Evolutionary conservation across 2,113 vertebrate genomes (phyloP), one percentile per base, ranked within the genome.

Genomic region (Paedocypris sp.): DNA sequence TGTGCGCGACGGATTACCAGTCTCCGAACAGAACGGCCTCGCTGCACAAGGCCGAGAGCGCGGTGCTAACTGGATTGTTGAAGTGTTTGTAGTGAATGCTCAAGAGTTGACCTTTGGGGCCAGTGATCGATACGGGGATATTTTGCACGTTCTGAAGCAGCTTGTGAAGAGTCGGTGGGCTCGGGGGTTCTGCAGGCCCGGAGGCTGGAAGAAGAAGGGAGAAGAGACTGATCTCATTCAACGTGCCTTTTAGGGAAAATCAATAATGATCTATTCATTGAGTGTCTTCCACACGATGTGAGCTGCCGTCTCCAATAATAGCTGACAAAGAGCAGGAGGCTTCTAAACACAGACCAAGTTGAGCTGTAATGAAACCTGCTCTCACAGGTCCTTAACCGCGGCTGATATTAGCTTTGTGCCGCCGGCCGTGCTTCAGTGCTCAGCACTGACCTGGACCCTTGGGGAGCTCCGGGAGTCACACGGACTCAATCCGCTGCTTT

Each of bases 311-410:
- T 61, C 33, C 43, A 50, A 49, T 49, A 67, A 64, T 42, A 45
- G 47, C 61, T 53, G 61, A 57, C 58, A 64, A 43, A 54, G 36
- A 28, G 46, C 60, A 41, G 46, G 52, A 33, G 18, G 39, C 18
- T 22, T 60, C 49, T 63, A 56, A 66, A 63, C 51, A 42, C 64
- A 11, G 33, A 33, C 59, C 50, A 47, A 54, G 56, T 42, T 6
- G 28, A 57, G 59, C 35, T 64, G 47, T 64, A 61, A 87, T 86
- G 83, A 85, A 83, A 85, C 78, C 77, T 68, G 73, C 67, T 80
- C 81, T 87, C 82, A 84, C 82, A 48, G 42, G 53, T 54, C 64
- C 54, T 68, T 52, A 64, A 61, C 39, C 49, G 33, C 3, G 36
- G 49, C 62, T 60, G 45, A 69, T 64, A 59, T 67, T 69, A 63